A percentile compares a stretch with the other conserved stretches of the same genome.
phyloP scores from a whole-genome alignment of 2,113 vertebrate species.

The Leptobrachium ailaonicum region DNA sequence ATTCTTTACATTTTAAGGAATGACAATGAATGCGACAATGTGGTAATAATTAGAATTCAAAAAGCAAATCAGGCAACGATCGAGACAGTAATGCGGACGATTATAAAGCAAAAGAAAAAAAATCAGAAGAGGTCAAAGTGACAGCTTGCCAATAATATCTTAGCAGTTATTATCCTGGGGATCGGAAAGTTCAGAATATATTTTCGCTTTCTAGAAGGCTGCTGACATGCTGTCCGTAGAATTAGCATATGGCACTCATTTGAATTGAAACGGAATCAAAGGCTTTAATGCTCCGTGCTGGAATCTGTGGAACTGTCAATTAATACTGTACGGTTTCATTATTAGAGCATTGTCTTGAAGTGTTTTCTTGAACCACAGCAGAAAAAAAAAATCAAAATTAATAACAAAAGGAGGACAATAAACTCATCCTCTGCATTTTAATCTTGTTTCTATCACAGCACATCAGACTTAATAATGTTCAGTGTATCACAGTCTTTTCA shows the following conservation, averaged over 20 bases:
- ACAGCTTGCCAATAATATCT: conserved; percentile 31
- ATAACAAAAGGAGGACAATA: no score
- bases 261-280: background rate
- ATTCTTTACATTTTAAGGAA: background rate
- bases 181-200: background rate
- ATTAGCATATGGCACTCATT: background rate
- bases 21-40: background rate
- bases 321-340: background rate
- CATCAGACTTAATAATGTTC: no score
- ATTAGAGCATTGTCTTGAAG: background rate
- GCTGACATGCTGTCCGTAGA: background rate
- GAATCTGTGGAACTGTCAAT: background rate
- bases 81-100: conserved; percentile 6
- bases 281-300: background rate
- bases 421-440: no score
- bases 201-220: background rate
- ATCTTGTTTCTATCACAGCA: no score
- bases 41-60: conserved; percentile 6
- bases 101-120: conserved; percentile 12
- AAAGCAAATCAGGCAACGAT: conserved; percentile 6
- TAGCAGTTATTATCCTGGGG: background rate
- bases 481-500: no score
- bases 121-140: conserved; percentile 17
- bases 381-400: background rate
- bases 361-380: background rate